A percentile compares a stretch with the other conserved stretches of the same genome.
Evolutionary conservation across 1,140 invertebrate species (phyloP).

Genomic region (Nylanderia fulva): DNA sequence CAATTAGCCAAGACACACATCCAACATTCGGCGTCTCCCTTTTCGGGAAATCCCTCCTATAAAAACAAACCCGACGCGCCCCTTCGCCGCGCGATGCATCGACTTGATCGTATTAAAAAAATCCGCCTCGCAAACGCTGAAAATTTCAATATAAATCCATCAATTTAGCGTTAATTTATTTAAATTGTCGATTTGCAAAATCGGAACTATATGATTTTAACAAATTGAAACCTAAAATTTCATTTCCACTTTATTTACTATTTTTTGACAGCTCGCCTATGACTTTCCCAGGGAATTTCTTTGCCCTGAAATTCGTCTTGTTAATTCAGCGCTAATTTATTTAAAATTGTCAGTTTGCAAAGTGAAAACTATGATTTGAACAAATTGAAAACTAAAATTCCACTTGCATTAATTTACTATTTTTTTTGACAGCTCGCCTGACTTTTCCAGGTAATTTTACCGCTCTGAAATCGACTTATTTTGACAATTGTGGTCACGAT

Average conservation of each 20-base stretch:
- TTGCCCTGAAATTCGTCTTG: neutral
- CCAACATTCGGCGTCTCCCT: slow-evolving; percentile 54
- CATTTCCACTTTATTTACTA: neutral
- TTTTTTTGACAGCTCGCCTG: neutral
- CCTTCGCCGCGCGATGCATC: neutral
- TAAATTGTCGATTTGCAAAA: neutral
- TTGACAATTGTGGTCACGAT: neutral
- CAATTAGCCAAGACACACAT: slow-evolving; percentile 75
- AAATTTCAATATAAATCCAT: neutral
- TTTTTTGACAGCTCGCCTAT: neutral
- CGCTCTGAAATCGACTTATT: neutral
- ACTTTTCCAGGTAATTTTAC: no score
- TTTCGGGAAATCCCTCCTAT: slow-evolving; percentile 31
- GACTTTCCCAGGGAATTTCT: no score
- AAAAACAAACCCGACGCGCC: slow-evolving; percentile 57
- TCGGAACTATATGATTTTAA: neutral
- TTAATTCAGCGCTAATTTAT: no score
- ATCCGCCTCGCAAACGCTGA: no score
- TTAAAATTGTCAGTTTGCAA: neutral
- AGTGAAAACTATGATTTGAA: neutral
- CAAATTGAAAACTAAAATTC: neutral
- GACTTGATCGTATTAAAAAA: neutral
- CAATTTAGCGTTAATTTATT: no score
- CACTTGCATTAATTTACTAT: neutral
- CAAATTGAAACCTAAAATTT: neutral